These are phyloP conservation scores for Peromyscus attwateri DNA, from an alignment of 2,797 vertebrate genomes.

Conservation along the genomic window DNA sequence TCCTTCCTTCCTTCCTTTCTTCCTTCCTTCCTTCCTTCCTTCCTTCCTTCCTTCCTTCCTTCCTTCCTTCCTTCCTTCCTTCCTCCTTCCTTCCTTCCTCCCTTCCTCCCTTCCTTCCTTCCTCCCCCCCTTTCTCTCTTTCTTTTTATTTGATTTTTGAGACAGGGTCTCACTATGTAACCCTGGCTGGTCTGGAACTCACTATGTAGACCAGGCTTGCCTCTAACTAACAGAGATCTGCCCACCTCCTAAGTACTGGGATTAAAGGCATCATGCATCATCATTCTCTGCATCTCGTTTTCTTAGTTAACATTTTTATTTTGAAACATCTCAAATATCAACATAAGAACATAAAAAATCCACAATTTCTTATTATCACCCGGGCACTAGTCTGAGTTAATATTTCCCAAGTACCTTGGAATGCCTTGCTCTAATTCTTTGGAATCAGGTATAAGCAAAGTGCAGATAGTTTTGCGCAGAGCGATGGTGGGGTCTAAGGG, in stretches of 20 bases:
- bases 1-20: neutral
- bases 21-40: neutral
- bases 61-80: no score
- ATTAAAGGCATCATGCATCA: neutral
- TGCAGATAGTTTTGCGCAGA: neutral
- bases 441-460: neutral
- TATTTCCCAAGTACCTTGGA: conserved; percentile 5
- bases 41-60: no score
- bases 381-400: neutral
- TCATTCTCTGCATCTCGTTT: neutral
- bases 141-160: neutral
- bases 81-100: no score
- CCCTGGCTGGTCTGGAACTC: neutral
- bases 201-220: neutral
- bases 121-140: neutral
- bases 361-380: neutral
- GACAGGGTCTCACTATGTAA: neutral
- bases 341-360: neutral
- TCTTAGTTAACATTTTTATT: conserved; percentile 48
- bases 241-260: neutral
- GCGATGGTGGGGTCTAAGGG: neutral
- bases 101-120: no score
- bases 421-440: neutral
- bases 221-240: neutral
- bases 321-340: neutral